Percentiles rank a stretch among this genome's conserved stretches.
Evolutionary conservation across 2,797 vertebrate genomes (phyloP).

Genomic region (Danio tinwini): DNA sequence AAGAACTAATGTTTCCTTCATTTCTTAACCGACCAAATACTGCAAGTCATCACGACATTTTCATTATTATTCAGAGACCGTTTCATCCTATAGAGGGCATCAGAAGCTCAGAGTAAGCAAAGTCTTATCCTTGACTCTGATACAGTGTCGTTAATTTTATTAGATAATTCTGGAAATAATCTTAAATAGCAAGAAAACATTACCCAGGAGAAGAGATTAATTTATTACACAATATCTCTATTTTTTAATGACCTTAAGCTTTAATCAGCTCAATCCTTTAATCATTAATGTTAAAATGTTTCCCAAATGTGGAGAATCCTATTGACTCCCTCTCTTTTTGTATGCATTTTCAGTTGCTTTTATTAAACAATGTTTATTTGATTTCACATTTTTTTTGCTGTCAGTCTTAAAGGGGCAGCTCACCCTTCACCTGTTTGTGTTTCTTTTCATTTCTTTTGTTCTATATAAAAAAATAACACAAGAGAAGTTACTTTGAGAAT

Average conservation of each 20-base stretch:
- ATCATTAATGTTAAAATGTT: background rate
- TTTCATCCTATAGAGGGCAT: conserved; percentile 31
- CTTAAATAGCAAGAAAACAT: background rate
- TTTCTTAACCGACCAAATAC: background rate
- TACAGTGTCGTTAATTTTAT: background rate
- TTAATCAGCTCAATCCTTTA: background rate
- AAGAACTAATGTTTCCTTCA: background rate
- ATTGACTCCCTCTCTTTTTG: too few relatives aligned
- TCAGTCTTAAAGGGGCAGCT: background rate
- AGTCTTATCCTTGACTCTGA: conserved; percentile 1
- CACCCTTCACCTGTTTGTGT: too few relatives aligned
- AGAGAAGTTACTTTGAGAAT: too few relatives aligned
- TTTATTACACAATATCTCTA: background rate
- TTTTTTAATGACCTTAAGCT: background rate
- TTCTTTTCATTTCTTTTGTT: too few relatives aligned
- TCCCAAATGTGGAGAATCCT: background rate
- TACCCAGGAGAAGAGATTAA: background rate
- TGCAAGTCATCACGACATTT: conserved; percentile 43
- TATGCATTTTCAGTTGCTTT: background rate
- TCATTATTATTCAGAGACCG: conserved; percentile 6
- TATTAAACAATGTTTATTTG: background rate
- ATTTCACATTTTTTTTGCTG: background rate
- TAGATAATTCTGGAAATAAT: background rate
- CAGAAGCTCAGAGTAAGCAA: conserved; percentile 2
- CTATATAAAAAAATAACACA: too few relatives aligned